Conservation (phyloP, 2,797 vertebrate genomes). For the Nyctibius grandis region DNA sequence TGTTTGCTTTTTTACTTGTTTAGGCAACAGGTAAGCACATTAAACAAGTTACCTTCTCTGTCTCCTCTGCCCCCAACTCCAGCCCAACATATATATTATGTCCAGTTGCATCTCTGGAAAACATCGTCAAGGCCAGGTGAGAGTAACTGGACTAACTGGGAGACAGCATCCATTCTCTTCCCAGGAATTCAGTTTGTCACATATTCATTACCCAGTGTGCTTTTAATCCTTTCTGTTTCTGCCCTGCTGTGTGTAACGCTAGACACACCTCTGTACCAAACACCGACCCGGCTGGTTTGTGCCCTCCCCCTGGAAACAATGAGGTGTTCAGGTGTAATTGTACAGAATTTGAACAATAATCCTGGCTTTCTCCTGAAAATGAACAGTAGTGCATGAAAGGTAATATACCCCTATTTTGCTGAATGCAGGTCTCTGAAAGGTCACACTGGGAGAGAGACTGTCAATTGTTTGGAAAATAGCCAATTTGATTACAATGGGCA, state of each 20-base stretch:
- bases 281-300: not conserved
- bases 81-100: not conserved
- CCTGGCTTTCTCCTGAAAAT: slow-evolving; percentile 34
- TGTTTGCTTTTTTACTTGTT: not conserved
- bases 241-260: not conserved
- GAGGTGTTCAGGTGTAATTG: slow-evolving; percentile 34
- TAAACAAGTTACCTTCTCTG: not conserved
- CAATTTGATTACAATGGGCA: slow-evolving; percentile 61
- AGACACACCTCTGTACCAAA: not conserved
- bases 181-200: not conserved
- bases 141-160: not conserved
- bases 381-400: slow-evolving; percentile 34
- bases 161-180: not conserved
- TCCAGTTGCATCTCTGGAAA: not conserved
- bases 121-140: not conserved
- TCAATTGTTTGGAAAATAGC: slow-evolving; percentile 62
- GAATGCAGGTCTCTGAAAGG: slow-evolving; percentile 52
- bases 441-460: slow-evolving; percentile 27
- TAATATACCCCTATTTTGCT: slow-evolving; percentile 47
- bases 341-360: slow-evolving; percentile 45
- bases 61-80: accelerated
- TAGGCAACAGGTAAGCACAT: not conserved
- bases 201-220: not conserved
- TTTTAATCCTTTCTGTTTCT: not conserved
- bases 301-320: not conserved